Evolutionary conservation across 2,113 vertebrate species (phyloP).

Genomic region (Aldabrachelys gigantea): DNA sequence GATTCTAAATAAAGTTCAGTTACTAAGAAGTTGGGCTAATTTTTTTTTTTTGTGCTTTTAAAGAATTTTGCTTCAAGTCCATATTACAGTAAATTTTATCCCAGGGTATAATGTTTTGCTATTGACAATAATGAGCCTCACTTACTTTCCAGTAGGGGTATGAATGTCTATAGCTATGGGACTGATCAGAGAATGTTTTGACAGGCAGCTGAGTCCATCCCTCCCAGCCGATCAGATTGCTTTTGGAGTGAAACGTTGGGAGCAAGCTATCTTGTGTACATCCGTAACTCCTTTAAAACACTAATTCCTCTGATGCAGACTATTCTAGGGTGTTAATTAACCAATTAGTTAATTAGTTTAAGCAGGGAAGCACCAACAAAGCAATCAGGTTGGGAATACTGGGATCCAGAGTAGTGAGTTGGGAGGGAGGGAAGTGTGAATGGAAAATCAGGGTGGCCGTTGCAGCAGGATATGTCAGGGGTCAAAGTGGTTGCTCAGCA

Average conservation of each 20-base stretch:
- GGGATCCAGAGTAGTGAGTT: not conserved
- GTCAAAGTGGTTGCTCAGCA: not conserved
- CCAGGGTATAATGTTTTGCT: not conserved
- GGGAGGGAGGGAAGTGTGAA: not conserved
- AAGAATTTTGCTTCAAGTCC: not conserved
- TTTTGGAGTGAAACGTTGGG: fast-evolving
- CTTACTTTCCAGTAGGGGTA: not conserved
- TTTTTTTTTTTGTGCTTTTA: not conserved
- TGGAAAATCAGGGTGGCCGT: fast-evolving
- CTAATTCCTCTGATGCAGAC: fast-evolving
- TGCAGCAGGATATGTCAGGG: not conserved
- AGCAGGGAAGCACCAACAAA: fast-evolving
- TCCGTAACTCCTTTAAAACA: not conserved
- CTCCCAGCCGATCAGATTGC: not conserved
- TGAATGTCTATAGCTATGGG: fast-evolving
- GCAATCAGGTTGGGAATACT: fast-evolving
- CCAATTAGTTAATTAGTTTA: not conserved
- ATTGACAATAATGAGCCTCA: fast-evolving
- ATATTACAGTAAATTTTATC: not conserved
- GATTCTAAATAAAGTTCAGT: constrained; percentile 74
- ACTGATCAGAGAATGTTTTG: not conserved
- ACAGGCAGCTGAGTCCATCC: no score
- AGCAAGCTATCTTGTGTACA: fast-evolving
- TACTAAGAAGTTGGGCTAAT: constrained; percentile 16
- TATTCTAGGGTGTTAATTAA: not conserved